Conservation (phyloP, 2,888 invertebrate species). For the Mythimna albipuncta region DNA sequence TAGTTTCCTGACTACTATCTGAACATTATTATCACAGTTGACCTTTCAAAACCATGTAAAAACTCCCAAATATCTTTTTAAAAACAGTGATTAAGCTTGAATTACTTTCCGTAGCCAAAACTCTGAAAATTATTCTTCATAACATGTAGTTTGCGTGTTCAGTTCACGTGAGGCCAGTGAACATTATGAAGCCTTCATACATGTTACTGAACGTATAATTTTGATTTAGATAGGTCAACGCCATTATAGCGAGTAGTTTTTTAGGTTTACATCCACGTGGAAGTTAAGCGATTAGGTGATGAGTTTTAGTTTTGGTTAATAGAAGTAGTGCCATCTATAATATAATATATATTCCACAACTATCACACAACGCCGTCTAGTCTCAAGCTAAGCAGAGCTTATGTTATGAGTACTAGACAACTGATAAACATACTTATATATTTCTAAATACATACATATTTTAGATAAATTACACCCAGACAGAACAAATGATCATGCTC, state of each 20-base stretch:
- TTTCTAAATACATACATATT: too few relatives aligned
- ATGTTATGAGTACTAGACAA: too few relatives aligned
- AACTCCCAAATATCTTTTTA: constrained; percentile 48
- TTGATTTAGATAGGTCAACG: constrained; percentile 51
- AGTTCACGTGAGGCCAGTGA: constrained; percentile 22
- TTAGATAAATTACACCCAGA: too few relatives aligned
- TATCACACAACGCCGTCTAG: too few relatives aligned
- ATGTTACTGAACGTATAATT: constrained; percentile 40
- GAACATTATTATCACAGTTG: not conserved
- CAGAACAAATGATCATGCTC: too few relatives aligned
- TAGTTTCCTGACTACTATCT: not conserved
- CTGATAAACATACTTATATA: too few relatives aligned
- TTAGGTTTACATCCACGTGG: not conserved
- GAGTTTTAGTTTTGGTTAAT: not conserved
- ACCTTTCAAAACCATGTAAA: constrained; percentile 11
- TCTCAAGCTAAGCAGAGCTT: too few relatives aligned
- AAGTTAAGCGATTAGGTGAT: not conserved
- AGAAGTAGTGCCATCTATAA: too few relatives aligned
- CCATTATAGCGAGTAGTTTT: constrained; percentile 4
- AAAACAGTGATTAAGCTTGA: constrained; percentile 29
- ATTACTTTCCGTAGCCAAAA: constrained; percentile 5
- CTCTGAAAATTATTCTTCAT: constrained; percentile 32
- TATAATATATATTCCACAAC: too few relatives aligned
- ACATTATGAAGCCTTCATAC: constrained; percentile 31
- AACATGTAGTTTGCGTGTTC: constrained; percentile 42